Evolutionary conservation across 2,888 invertebrate species (phyloP), one percentile per base, ranked within the genome.

Genomic region (Carterocephalus palaemon): DNA sequence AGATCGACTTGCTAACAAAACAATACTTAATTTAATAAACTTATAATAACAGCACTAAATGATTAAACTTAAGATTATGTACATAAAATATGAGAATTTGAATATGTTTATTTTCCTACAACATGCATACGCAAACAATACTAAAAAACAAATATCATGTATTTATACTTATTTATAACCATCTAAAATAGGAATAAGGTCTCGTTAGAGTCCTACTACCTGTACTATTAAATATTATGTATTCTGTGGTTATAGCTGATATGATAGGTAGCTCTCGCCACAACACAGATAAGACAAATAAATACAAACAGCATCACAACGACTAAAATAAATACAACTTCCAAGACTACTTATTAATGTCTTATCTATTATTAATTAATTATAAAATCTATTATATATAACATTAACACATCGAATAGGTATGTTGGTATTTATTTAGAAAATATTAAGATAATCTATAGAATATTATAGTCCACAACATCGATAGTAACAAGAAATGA

Each of bases 1-100:
- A 42, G 42, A 42, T 34, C 42, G 42, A 34, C 26, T 42, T 42
- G 34, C 42, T 28, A 42, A 34, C 26, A n/a, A 34, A 34, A 42
- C 19, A 42, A 34, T 34, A 34, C 28, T 24, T 26, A 28, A 41
- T 28, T 10, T 13, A 42, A 4, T 19, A 15, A 42, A 42, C 15
- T 42, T 28, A 34, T 13, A 15, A 29, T 16, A 15, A 20, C 13
- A 39, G 9, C 15, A 19, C 9, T 12, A 4, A 12, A 19, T 7
- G 10, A 23, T 15, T n/a, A 23, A 34, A 16, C 29, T 16, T 31
- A 8, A 12, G 4, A 12, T n/a, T n/a, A n/a, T n/a, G n/a, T n/a
- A n/a, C n/a, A n/a, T n/a, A n/a, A n/a, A n/a, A n/a, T n/a, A n/a
- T n/a, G n/a, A n/a, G n/a, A n/a, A n/a, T n/a, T n/a, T n/a, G n/a